These are phyloP conservation scores for Xestobium rufovillosum DNA, from an alignment of 2,888 invertebrate species.

Conservation along the genomic window DNA sequence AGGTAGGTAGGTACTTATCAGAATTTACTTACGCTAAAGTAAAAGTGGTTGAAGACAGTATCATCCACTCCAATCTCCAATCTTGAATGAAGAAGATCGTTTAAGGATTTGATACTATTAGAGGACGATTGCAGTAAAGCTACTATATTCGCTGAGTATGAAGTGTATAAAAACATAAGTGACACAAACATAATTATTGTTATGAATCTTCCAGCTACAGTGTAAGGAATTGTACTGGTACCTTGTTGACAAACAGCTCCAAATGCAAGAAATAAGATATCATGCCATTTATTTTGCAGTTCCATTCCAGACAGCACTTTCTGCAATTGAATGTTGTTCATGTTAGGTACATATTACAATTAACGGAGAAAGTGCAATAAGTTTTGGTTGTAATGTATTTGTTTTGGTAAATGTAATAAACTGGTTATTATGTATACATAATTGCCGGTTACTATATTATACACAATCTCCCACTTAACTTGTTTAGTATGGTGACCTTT, in stretches of 20 bases:
- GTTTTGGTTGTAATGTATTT: too few species aligned
- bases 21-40: conserved; percentile 52
- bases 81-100: conserved; percentile 58
- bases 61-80: conserved; percentile 61
- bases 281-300: conserved; percentile 40
- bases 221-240: conserved; percentile 46
- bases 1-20: too few species aligned
- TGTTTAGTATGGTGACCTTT: too few species aligned
- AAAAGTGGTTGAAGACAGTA: conserved; percentile 60
- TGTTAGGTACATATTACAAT: too few species aligned
- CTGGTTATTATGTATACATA: too few species aligned
- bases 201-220: conserved; percentile 48
- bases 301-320: conserved; percentile 16
- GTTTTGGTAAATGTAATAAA: too few species aligned
- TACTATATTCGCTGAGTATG: conserved; percentile 70
- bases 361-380: too few species aligned
- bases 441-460: too few species aligned
- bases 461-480: too few species aligned
- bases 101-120: conserved; percentile 54
- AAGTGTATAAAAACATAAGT: conserved; percentile 63
- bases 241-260: conserved; percentile 57
- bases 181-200: conserved; percentile 56
- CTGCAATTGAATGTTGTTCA: conserved; percentile 3
- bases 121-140: conserved; percentile 67
- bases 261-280: conserved; percentile 49